These are phyloP conservation scores for Goniozus legneri DNA, from an alignment of 1,140 invertebrate genomes.

Conservation along the genomic window DNA sequence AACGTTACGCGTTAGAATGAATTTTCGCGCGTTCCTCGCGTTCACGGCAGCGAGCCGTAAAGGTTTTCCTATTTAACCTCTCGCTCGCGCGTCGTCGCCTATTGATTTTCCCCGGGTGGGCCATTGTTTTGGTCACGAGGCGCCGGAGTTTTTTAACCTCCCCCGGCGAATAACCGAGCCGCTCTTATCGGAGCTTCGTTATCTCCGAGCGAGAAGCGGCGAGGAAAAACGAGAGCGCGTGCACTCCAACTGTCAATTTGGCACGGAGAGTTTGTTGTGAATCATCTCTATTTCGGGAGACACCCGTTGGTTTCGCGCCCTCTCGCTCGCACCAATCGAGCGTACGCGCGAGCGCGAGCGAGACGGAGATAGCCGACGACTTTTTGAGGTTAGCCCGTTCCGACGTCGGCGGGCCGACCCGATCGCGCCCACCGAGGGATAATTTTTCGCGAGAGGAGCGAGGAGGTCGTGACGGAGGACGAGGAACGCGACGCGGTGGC, in stretches of 20 bases:
- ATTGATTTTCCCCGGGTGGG: slow-evolving; percentile 40
- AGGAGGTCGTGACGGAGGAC: no score
- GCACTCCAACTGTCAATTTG: slow-evolving; percentile 30
- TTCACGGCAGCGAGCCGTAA: no score
- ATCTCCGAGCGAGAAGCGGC: no score
- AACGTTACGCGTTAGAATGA: no score
- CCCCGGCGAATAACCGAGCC: no score
- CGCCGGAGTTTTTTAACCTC: no score
- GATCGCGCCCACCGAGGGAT: no score
- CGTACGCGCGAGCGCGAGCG: no score
- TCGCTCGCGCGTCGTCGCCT: slow-evolving; percentile 29
- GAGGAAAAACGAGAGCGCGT: slow-evolving; percentile 1
- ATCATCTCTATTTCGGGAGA: slow-evolving; percentile 42
- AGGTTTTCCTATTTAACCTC: slow-evolving; percentile 34
- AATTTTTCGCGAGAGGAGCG: no score
- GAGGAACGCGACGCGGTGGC: slow-evolving; percentile 6
- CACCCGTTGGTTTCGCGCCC: slow-evolving; percentile 30
- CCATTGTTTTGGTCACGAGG: slow-evolving; percentile 41
- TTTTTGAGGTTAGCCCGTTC: slow-evolving; percentile 35
- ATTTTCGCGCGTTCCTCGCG: no score
- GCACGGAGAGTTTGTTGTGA: slow-evolving; percentile 29
- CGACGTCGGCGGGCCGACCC: neutral
- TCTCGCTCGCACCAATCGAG: slow-evolving; percentile 3
- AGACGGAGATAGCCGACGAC: no score
- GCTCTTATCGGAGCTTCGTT: no score